Evolutionary conservation across 2,797 vertebrate genomes (phyloP), one percentile per base, ranked within the genome.

Genomic region (Hydrolagus colliei): DNA sequence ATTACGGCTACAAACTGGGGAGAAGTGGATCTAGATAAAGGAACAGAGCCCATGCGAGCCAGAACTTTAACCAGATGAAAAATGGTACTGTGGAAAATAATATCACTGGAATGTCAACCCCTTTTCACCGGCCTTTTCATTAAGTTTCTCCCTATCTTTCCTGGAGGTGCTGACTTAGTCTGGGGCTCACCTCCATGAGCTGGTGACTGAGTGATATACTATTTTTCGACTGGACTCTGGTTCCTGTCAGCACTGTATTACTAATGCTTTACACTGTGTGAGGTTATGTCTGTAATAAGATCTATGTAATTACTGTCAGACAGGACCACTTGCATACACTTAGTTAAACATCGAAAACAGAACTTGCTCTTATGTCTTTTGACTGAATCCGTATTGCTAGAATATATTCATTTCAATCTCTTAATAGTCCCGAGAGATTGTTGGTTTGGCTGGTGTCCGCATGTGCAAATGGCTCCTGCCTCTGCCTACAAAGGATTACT

Each of bases 381-480:
- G 65, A 68, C 65, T 71, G 52, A 84, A 71, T 52, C 41, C 27
- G 65, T 71, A 71, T 71, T 12, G 2, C 14, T 67, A 41, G 32
- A 71, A 71, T 71, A 84, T 84, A 68, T 84, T 71, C 62, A 52
- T 71, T 32, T 52, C 11, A 67, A 52, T 84, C 71, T 67, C 32
- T 68, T 41, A 35, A 4, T 9, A 20, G 52, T 71, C 27, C 65
- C 32, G 20, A 84, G 65, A 84, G 79, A 84, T 41, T 52, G 32
- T 32, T 71, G 41, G 41, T 52, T 52, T 52, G 2, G 32, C 9
- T 71, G 79, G 41, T 71, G 65, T 67, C 41, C 6, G 41, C 41
- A 52, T 52, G 41, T 52, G 6, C 41, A 52, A 52, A 52, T 52
- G 41, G 41, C 41, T 52, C 41, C 41, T 52, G 41, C 41, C 41